phyloP scores from a whole-genome alignment of 2,888 invertebrate genomes.

The Cataglyphis albicans region DNA sequence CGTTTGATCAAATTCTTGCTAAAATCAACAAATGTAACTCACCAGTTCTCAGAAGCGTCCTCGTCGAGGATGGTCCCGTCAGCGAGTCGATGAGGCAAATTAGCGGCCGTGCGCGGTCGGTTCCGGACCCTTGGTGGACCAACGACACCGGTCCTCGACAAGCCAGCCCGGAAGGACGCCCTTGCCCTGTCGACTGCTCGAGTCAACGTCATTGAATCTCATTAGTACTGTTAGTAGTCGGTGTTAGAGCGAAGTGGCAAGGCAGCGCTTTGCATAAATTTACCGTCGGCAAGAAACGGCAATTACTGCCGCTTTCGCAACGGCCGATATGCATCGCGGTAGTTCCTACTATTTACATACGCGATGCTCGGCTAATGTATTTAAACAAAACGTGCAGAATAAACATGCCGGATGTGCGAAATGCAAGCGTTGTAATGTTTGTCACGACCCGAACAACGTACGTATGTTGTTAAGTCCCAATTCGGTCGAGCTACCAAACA shows the following conservation, averaged over 20 bases:
- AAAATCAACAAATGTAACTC: slow-evolving; percentile 64
- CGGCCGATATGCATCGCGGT: not conserved
- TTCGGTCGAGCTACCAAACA: not conserved
- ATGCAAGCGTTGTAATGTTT: not conserved
- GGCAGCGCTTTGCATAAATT: slow-evolving; percentile 16
- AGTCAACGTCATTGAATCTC: slow-evolving; percentile 81
- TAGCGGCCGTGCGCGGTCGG: slow-evolving; percentile 87
- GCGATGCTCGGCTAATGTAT: slow-evolving; percentile 22
- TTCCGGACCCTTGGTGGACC: slow-evolving; percentile 83
- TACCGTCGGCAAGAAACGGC: not conserved
- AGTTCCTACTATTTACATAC: slow-evolving; percentile 20
- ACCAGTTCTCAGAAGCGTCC: slow-evolving; percentile 86
- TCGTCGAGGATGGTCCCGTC: slow-evolving; percentile 89
- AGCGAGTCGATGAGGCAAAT: slow-evolving; percentile 89
- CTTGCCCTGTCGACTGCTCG: slow-evolving; percentile 88
- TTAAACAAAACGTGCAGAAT: slow-evolving; percentile 15
- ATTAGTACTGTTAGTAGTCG: slow-evolving; percentile 78
- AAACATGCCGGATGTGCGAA: slow-evolving; percentile 27
- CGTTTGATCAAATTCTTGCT: not conserved
- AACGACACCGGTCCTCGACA: slow-evolving; percentile 83
- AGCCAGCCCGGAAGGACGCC: slow-evolving; percentile 88
- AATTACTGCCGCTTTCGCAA: slow-evolving; percentile 15
- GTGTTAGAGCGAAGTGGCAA: slow-evolving; percentile 50
- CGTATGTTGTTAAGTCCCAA: slow-evolving; percentile 1
- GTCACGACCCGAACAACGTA: slow-evolving; percentile 7